A percentile compares a stretch with the other conserved stretches of the same genome.
These are phyloP conservation scores for Drosophila pachea DNA, from an alignment of 1,140 invertebrate species.

Conservation along the genomic window DNA sequence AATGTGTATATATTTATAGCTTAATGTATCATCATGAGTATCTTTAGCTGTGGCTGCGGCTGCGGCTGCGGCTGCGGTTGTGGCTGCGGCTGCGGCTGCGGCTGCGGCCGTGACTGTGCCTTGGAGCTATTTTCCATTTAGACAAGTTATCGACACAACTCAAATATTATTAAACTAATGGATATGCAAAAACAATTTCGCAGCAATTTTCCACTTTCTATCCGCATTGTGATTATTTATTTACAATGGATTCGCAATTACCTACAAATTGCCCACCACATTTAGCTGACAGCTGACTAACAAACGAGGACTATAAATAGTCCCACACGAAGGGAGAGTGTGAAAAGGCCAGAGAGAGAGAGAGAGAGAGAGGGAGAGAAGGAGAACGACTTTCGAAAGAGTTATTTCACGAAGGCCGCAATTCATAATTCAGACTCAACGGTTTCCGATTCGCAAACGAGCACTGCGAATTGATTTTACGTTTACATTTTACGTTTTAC, in stretches of 20 bases:
- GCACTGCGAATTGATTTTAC: no score
- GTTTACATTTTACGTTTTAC: no score
- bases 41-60: background rate
- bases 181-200: constrained; percentile 36
- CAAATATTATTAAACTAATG: constrained; percentile 73
- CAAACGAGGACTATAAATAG: constrained; percentile 1
- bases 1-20: background rate
- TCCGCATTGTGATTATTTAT: constrained; percentile 5
- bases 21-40: background rate
- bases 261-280: background rate
- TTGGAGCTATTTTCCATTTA: constrained; percentile 55
- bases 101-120: constrained; percentile 1
- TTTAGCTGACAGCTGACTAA: background rate
- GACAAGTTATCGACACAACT: constrained; percentile 63
- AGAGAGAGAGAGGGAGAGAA: background rate
- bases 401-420: background rate
- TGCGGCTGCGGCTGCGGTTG: background rate
- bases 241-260: constrained; percentile 3
- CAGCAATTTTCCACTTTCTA: constrained; percentile 4
- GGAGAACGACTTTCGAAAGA: background rate
- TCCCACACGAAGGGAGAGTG: background rate
- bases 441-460: no score
- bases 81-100: background rate
- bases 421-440: no score
- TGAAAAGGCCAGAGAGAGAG: background rate